These are phyloP conservation scores for Hyphantria cunea DNA, from an alignment of 1,140 invertebrate species.

Conservation along the genomic window DNA sequence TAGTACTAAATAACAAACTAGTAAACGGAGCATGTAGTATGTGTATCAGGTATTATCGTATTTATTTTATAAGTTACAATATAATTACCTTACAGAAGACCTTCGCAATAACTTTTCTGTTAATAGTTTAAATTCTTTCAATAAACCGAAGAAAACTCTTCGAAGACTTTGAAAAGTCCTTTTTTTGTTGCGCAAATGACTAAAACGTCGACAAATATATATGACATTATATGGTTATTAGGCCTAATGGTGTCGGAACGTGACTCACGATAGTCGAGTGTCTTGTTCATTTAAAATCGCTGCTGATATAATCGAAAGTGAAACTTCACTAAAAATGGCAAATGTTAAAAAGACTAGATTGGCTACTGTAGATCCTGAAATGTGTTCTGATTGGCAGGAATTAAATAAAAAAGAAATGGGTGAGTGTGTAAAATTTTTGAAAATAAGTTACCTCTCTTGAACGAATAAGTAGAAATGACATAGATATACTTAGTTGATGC, in stretches of 20 bases:
- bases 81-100: not conserved
- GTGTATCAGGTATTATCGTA: no score
- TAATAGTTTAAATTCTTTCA: conserved; percentile 9
- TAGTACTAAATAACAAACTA: no score
- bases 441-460: not conserved
- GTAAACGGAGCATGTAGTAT: no score
- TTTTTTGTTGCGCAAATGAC: not conserved
- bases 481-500: not conserved
- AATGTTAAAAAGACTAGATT: not conserved
- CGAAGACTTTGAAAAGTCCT: not conserved
- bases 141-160: conserved; percentile 8
- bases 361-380: not conserved
- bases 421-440: not conserved
- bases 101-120: not conserved
- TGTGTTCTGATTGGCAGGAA: not conserved
- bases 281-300: not conserved
- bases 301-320: not conserved
- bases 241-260: conserved; percentile 20
- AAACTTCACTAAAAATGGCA: not conserved
- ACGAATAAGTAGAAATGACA: not conserved
- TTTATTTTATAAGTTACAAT: no score
- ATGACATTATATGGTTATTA: conserved; percentile 25
- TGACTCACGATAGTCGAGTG: conserved; percentile 17
- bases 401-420: not conserved
- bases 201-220: conserved; percentile 4